Percentiles rank a stretch among this genome's conserved stretches.
phyloP scores from a whole-genome alignment of 1,140 invertebrate genomes.

The Euschistus heros region DNA sequence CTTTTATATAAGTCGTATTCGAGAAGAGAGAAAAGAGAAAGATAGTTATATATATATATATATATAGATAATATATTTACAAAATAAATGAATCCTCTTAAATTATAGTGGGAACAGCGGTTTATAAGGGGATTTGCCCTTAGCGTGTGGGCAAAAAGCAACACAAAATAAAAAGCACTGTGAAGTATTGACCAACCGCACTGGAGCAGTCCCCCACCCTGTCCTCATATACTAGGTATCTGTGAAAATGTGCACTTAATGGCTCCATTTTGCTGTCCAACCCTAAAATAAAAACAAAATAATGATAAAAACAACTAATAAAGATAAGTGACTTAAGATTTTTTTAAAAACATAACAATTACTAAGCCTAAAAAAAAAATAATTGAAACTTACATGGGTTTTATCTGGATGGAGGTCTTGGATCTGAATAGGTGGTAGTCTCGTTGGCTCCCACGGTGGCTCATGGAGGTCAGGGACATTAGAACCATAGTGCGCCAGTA shows the following conservation, averaged over 20 bases:
- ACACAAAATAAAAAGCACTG: slow-evolving; percentile 23
- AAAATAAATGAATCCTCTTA: slow-evolving; percentile 14
- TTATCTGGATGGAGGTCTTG: slow-evolving; percentile 22
- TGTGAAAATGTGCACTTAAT: slow-evolving; percentile 16
- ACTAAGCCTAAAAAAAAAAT: neutral
- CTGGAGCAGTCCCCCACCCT: slow-evolving; percentile 13
- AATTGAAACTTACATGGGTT: slow-evolving; percentile 20
- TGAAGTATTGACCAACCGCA: slow-evolving; percentile 20
- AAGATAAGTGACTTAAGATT: no score
- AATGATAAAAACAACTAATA: neutral
- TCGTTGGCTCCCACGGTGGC: neutral
- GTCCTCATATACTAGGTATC: neutral
- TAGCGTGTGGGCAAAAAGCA: slow-evolving; percentile 24
- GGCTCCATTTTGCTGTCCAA: slow-evolving; percentile 28
- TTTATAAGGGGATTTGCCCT: slow-evolving; percentile 14
- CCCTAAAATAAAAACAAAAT: slow-evolving; percentile 24
- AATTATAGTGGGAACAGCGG: slow-evolving; percentile 24
- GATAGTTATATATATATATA: neutral
- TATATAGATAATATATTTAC: slow-evolving; percentile 17
- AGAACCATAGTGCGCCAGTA: slow-evolving; percentile 6
- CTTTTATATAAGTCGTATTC: slow-evolving; percentile 7
- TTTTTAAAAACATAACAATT: neutral
- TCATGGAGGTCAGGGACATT: slow-evolving; percentile 1
- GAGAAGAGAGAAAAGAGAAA: slow-evolving; percentile 4
- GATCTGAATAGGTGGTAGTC: slow-evolving; percentile 1